These are phyloP conservation scores for Trichechus manatus DNA, from an alignment of 2,113 vertebrate species.

Conservation along the genomic window DNA sequence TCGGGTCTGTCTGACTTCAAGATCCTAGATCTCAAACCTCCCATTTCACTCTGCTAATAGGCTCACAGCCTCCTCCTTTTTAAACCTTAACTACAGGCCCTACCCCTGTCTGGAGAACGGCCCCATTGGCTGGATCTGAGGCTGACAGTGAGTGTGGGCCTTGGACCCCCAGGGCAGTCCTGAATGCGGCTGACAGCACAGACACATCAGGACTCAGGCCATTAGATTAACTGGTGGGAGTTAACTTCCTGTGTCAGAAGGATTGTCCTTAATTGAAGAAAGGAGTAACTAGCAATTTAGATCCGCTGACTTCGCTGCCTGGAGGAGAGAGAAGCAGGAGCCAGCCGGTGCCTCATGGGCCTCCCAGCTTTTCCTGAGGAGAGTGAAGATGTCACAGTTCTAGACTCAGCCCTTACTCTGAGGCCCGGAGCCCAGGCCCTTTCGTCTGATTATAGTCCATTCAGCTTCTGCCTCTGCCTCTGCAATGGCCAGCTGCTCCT, in stretches of 20 bases:
- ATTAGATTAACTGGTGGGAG: conserved; percentile 65
- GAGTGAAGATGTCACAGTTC: background rate
- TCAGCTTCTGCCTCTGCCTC: background rate
- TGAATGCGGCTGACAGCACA: background rate
- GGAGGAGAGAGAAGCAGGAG: background rate
- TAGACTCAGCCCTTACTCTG: background rate
- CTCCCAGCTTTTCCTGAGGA: background rate
- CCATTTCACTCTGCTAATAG: background rate
- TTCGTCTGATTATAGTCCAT: background rate
- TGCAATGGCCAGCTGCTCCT: background rate
- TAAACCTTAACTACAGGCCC: background rate
- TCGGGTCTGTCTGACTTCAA: background rate
- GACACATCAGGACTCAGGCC: conserved; percentile 33
- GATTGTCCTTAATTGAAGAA: conserved; percentile 66
- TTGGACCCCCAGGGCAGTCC: background rate
- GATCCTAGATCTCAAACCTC: background rate
- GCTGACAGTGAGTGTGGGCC: background rate
- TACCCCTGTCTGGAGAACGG: background rate
- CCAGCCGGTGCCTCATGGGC: background rate
- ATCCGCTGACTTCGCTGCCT: conserved; percentile 22
- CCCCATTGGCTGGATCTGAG: background rate
- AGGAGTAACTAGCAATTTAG: conserved; percentile 71
- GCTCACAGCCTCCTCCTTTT: background rate
- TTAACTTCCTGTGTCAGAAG: conserved; percentile 68
- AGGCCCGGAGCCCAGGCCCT: background rate